These are phyloP conservation scores for Drosophila mercatorum DNA, from an alignment of 2,888 invertebrate genomes.

Conservation along the genomic window DNA sequence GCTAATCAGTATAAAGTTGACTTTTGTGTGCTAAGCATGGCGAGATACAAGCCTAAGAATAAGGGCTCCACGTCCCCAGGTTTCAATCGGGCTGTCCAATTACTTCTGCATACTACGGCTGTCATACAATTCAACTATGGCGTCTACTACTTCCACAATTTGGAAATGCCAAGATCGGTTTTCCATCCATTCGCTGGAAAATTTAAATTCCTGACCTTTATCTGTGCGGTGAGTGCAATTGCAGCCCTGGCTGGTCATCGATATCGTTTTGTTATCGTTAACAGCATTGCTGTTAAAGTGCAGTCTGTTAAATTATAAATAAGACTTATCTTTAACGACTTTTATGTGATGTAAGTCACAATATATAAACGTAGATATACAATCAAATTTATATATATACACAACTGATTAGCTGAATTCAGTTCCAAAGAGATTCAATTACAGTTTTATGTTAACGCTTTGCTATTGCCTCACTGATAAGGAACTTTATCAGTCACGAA, in stretches of 20 bases:
- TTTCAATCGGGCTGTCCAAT: conserved; percentile 74
- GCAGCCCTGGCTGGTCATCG: conserved; percentile 30
- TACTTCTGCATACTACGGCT: conserved; percentile 86
- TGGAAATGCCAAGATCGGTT: conserved; percentile 85
- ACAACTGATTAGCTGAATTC: background rate
- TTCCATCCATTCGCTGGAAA: conserved; percentile 88
- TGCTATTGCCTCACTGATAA: background rate
- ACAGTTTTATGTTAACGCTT: background rate
- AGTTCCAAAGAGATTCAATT: background rate
- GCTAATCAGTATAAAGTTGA: conserved; percentile 62
- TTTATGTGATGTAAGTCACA: background rate
- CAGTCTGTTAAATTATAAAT: conserved; percentile 1
- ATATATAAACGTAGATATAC: background rate
- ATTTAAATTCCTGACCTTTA: conserved; percentile 92
- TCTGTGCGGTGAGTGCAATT: conserved; percentile 89
- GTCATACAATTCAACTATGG: conserved; percentile 88
- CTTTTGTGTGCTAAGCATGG: conserved; percentile 63
- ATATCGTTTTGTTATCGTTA: conserved; percentile 10
- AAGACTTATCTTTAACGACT: background rate
- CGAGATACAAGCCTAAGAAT: conserved; percentile 55
- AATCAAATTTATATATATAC: background rate
- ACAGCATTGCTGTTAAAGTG: conserved; percentile 2
- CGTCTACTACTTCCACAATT: conserved; percentile 89
- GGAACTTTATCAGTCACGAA: conserved; percentile 1
- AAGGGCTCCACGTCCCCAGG: conserved; percentile 69